phyloP scores from a whole-genome alignment of 1,140 invertebrate species.

The Aphis gossypii region DNA sequence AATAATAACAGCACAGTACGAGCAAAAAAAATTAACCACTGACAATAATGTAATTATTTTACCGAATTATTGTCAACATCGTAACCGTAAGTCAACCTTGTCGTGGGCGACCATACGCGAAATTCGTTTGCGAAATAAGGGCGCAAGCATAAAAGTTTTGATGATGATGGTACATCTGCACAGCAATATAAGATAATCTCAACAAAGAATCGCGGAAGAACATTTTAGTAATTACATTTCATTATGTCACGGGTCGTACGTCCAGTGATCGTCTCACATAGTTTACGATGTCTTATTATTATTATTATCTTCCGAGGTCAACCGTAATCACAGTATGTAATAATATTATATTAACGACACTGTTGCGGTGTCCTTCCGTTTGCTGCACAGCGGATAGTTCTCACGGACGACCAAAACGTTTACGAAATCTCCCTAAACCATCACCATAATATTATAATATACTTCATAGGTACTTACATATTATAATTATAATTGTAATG shows the following conservation, averaged over 20 bases:
- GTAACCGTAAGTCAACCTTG: neutral
- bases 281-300: neutral
- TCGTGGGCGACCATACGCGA: neutral
- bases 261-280: neutral
- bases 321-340: neutral
- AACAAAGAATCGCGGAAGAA: neutral
- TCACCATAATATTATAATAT: neutral
- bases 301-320: neutral
- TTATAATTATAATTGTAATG: neutral
- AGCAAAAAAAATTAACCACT: neutral
- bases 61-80: neutral
- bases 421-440: conserved; percentile 4
- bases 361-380: neutral
- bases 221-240: neutral
- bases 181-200: neutral
- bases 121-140: neutral
- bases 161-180: neutral
- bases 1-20: too few species aligned
- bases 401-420: neutral
- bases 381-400: neutral
- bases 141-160: neutral
- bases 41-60: neutral
- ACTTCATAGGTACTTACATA: neutral
- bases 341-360: neutral
- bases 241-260: neutral